Conservation (phyloP, 2,797 vertebrate species). For the Enteromius afrohamiltoni region DNA sequence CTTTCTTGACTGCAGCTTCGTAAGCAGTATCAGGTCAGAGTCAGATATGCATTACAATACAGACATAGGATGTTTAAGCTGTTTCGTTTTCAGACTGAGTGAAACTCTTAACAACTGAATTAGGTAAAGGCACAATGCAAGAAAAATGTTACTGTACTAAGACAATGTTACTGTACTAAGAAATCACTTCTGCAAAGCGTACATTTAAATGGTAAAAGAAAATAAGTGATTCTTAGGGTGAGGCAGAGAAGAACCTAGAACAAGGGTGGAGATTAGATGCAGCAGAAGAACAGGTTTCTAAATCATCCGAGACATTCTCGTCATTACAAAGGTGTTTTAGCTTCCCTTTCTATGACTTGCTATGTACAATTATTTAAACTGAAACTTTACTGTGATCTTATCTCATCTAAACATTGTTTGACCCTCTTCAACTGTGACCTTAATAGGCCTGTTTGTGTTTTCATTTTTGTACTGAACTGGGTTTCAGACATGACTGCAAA, state of each 20-base stretch:
- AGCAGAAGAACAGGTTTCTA: constrained; percentile 49
- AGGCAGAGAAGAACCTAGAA: constrained; percentile 37
- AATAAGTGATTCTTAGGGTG: constrained; percentile 8
- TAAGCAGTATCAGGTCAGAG: neutral
- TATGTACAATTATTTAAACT: constrained; percentile 17
- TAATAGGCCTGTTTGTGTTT: constrained; percentile 24
- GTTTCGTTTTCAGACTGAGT: neutral
- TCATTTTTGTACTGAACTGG: neutral
- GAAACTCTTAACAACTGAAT: neutral
- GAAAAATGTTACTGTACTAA: too few species aligned
- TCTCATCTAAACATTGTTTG: constrained; percentile 20
- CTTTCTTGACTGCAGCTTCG: neutral
- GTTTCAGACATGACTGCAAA: neutral
- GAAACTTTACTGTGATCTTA: constrained; percentile 29
- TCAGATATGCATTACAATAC: neutral
- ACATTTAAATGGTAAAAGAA: constrained; percentile 14
- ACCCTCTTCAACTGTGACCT: constrained; percentile 30
- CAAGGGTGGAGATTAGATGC: constrained; percentile 8
- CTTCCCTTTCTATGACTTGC: neutral
- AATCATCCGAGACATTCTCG: constrained; percentile 28
- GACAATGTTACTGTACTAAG: neutral
- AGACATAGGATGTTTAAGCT: neutral
- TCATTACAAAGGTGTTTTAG: constrained; percentile 31
- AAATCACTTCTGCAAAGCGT: neutral
- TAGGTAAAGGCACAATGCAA: neutral